Conservation (phyloP, 1,140 invertebrate species). For the Drosophila subobscura region DNA sequence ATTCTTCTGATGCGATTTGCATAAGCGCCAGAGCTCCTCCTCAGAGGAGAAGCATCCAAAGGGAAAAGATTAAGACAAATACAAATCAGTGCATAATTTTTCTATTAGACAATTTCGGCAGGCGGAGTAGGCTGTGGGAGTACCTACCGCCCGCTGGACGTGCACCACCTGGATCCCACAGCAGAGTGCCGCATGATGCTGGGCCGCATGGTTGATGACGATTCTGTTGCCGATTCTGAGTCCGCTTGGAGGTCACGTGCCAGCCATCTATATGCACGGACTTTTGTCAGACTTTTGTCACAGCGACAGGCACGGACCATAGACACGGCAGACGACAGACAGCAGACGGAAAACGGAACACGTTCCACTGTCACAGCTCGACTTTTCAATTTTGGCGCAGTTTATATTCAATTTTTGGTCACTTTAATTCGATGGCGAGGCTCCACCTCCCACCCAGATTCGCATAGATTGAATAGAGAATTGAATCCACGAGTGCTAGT, state of each 20-base stretch:
- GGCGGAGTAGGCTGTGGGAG: neutral
- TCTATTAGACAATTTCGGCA: slow-evolving; percentile 70
- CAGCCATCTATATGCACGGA: slow-evolving; percentile 36
- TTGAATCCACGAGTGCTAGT: neutral
- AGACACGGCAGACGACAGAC: neutral
- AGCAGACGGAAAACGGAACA: slow-evolving; percentile 39
- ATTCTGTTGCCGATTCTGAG: slow-evolving; percentile 17
- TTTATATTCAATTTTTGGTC: slow-evolving; percentile 75
- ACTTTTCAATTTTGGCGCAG: slow-evolving; percentile 74
- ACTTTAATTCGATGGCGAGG: slow-evolving; percentile 63
- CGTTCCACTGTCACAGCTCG: slow-evolving; percentile 63
- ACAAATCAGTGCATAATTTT: slow-evolving; percentile 82
- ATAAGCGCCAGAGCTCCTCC: slow-evolving; percentile 61
- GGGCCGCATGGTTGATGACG: slow-evolving; percentile 38
- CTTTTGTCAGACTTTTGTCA: slow-evolving; percentile 26
- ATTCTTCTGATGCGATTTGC: slow-evolving; percentile 67
- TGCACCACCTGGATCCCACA: neutral
- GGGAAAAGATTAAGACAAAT: slow-evolving; percentile 70
- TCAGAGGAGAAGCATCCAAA: slow-evolving; percentile 17
- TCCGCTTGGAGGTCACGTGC: slow-evolving; percentile 50
- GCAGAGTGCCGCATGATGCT: slow-evolving; percentile 39
- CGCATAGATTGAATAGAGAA: slow-evolving; percentile 35
- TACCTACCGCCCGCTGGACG: neutral
- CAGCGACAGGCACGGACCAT: slow-evolving; percentile 13
- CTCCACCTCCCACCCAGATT: slow-evolving; percentile 5